Conservation (phyloP, 1,140 invertebrate genomes). For the Drosophila nigromelanica region DNA sequence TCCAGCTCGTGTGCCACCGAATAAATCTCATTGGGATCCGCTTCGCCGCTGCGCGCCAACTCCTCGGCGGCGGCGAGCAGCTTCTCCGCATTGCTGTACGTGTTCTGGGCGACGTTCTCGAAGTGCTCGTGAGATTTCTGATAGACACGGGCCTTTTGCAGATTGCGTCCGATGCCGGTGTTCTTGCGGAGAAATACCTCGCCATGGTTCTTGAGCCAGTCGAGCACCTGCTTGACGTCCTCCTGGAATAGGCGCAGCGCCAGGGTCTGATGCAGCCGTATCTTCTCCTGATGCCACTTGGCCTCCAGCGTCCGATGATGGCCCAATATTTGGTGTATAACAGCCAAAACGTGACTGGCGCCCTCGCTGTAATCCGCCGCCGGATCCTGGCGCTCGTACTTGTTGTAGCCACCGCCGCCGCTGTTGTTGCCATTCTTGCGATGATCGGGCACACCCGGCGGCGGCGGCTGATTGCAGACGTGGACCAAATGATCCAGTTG, state of each 20-base stretch:
- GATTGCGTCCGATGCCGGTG: constrained; percentile 96
- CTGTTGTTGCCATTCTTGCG: constrained; percentile 85
- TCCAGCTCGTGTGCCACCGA: constrained; percentile 96
- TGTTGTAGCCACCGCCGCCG: constrained; percentile 80
- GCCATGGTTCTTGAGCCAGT: constrained; percentile 99
- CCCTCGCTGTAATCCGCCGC: constrained; percentile 98
- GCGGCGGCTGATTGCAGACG: constrained; percentile 94
- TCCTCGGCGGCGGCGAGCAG: constrained; percentile 97
- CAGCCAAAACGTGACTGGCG: constrained; percentile 93
- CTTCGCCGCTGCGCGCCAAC: constrained; percentile 97
- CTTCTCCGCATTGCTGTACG: constrained; percentile 99
- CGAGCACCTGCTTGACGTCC: constrained; percentile 96
- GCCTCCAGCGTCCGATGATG: constrained; percentile 96
- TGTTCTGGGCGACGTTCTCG: constrained; percentile 99
- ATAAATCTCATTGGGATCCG: constrained; percentile 97
- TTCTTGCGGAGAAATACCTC: constrained; percentile 99
- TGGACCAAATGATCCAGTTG: constrained; percentile 97
- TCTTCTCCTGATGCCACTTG: constrained; percentile 96
- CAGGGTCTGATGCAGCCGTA: constrained; percentile 96
- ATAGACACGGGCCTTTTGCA: constrained; percentile 96
- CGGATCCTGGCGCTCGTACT: constrained; percentile 89
- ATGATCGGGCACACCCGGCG: constrained; percentile 82
- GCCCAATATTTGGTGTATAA: constrained; percentile 97
- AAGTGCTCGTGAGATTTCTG: constrained; percentile 99
- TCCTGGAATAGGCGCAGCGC: constrained; percentile 97